Base-by-base conservation (phyloP, 2,888 invertebrate species). In the Epirrhoe alternata region DNA sequence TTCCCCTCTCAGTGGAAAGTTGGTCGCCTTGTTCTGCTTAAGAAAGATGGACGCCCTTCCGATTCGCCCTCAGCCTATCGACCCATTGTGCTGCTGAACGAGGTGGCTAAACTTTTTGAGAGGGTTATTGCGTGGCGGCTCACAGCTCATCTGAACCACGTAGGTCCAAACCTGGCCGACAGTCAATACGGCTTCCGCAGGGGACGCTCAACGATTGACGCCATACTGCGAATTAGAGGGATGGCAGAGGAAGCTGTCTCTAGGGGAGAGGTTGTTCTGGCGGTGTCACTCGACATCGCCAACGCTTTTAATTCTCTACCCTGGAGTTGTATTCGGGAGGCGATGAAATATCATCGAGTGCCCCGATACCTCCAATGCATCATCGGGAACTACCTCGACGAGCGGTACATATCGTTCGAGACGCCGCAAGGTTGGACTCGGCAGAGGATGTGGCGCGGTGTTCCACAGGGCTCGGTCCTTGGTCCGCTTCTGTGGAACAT, bases 191-290 rank as follows among this genome's bases (percentile, higher is more conserved):
- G 54, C 1, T 55, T 55, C 38, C 54, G 54, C 4, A 8, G 38
- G 5, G 54, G 14, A 5, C 54, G 54, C 3, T 55, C 54, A 38
- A 55, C 54, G 14, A 14, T 55, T 14, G 54, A 38, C 54, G 54
- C 54, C 3, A 55, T 47, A 1, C 47, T 47, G 8, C 4, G 8
- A 6, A 10, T 47, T n/a, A 8, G 5, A 1, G 10, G 0, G 35
- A 1, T 5, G 1, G 6, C 35, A 5, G 35, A 35, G 0, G 7
- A 10, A n/a, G 47, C n/a, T 2, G 47, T 47, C 1, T 47, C 47
- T 3, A 4, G 47, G n/a, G 17, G 54, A 38, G 17, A 10, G n/a
- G n/a, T 8, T 8, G 47, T n/a, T 8, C 1, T 50, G 8, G 31
- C 31, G 30, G 52, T 10, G 30, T 52, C 52, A 6, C 31, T n/a